Evolutionary conservation across 92 coral and sea anemone species (phyloP), one percentile per base, ranked within the genome.

Genomic region (Zoanthus sansibaricus): DNA sequence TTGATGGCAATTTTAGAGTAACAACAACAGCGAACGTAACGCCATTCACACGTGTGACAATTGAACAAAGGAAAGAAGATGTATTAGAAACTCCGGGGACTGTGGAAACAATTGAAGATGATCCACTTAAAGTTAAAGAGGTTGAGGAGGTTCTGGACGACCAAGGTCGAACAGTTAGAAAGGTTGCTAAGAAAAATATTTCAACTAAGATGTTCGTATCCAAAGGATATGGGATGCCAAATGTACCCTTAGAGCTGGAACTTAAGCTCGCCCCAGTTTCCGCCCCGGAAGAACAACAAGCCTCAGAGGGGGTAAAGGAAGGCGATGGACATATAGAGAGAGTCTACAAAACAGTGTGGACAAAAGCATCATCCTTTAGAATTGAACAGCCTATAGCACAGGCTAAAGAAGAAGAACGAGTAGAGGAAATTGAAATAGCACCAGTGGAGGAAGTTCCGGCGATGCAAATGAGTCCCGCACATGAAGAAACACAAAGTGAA

Each of bases 11-110:
- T 42, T 47, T 61, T 54, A 25, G 73, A 61, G 73, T 80, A 45
- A 66, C 33, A 25, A 80, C 85, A 4, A 76, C 82, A 59, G 52
- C 72, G 14, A 75, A 32, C 16, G 42, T 76, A 56, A 83, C 48
- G 67, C 86, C 90, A 67, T 42, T 70, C 37, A 69, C 83, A 46
- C 71, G 82, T 70, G 20, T 82, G 79, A 86, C 89, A 21, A 48
- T 84, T 10, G 58, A 58, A 11, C 72, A 62, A 25, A 9, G 77
- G 12, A 82, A 78, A 44, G 84, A 79, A 11, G 86, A 87, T 6
- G 46, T 25, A 1, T 62, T 76, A 17, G 61, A 46, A 20, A 32
- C 85, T 46, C 75, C 66, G 15, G 37, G 17, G 42, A 80, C 61
- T 0, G 31, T 64, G 58, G 61, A 80, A 80, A 80, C 61, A 64